Evolutionary conservation across 2,888 invertebrate species (phyloP), one percentile per base, ranked within the genome.

Genomic region (Apotomis turbidana): DNA sequence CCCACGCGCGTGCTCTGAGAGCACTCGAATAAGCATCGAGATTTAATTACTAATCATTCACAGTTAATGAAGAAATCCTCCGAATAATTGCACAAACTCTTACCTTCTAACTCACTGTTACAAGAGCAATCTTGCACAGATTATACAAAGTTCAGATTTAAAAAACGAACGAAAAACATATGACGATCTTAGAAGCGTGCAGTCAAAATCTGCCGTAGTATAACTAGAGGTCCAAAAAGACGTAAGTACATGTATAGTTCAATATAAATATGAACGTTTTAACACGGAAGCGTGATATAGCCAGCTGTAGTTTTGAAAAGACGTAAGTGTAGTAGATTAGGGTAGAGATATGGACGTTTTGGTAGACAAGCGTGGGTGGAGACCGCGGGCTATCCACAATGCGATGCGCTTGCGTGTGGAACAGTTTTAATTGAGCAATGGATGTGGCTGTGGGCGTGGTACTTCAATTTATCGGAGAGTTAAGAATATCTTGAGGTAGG

Each of bases 31-130:
- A 58, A 63, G 38, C 58, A 12, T 10, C 67, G 66, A 57, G 58
- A 68, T 59, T 71, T 71, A 71, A 71, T 71, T 71, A 67, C 71
- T 66, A 61, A 71, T 71, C 67, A 49, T 59, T 49, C 63, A 62
- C 54, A 64, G 57, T 66, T 66, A 71, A 71, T 71, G 70, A 71
- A 71, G 64, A 59, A 15, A 64, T 68, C 55, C 46, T n/a, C 55
- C n/a, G 27, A 12, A 57, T 57, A 55, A 12, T 57, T 9, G 12
- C 46, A 8, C 55, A 27, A 66, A 13, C 27, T 66, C 46, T 36
- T 66, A 57, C 13, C 27, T 54, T 3, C 8, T n/a, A 57, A 5
- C 27, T 13, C n/a, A 9, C 3, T 57, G 3, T 8, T 46, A 6
- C 12, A 66, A 46, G n/a, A 44, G 8, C 44, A n/a, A 57, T 15